These are phyloP conservation scores for Hydroisotoma schaefferi DNA, from an alignment of 2,888 invertebrate species.

Conservation along the genomic window DNA sequence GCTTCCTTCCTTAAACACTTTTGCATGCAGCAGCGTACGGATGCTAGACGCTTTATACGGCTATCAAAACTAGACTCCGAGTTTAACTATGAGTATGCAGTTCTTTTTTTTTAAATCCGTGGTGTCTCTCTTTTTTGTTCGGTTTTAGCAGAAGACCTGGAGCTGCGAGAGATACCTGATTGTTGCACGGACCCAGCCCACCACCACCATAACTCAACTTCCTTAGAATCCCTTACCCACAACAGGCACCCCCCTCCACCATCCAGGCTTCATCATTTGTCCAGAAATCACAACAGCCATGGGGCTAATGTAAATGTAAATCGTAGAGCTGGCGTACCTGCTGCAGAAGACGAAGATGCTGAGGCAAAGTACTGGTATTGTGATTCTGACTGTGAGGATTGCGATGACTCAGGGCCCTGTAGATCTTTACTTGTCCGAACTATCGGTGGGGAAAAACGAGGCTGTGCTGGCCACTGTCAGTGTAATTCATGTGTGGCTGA, in stretches of 20 bases:
- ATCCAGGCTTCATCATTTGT: slow-evolving; percentile 31
- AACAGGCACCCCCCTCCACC: slow-evolving; percentile 36
- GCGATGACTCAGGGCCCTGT: slow-evolving; percentile 33
- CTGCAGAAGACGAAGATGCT: slow-evolving; percentile 29
- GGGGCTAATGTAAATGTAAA: slow-evolving; percentile 5
- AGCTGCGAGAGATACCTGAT: slow-evolving; percentile 44
- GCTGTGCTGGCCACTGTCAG: slow-evolving; percentile 41
- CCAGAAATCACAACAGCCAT: slow-evolving; percentile 27
- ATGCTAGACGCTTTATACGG: too few species aligned
- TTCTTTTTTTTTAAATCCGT: slow-evolving; percentile 14
- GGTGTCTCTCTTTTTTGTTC: slow-evolving; percentile 20
- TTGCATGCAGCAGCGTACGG: too few species aligned
- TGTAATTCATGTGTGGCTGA: slow-evolving; percentile 45
- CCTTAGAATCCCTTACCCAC: slow-evolving; percentile 46
- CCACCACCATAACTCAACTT: slow-evolving; percentile 41
- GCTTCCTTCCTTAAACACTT: too few species aligned
- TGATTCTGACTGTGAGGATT: slow-evolving; percentile 48
- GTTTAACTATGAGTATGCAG: background rate
- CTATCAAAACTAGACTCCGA: background rate
- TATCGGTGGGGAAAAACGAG: slow-evolving; percentile 42
- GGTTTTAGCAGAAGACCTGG: slow-evolving; percentile 44
- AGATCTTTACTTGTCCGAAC: slow-evolving; percentile 40
- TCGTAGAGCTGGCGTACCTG: slow-evolving; percentile 8
- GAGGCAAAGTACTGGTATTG: slow-evolving; percentile 48
- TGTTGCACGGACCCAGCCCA: slow-evolving; percentile 42